Evolutionary conservation across 2,113 vertebrate species (phyloP), one percentile per base, ranked within the genome.

Genomic region (Petroica traversi): DNA sequence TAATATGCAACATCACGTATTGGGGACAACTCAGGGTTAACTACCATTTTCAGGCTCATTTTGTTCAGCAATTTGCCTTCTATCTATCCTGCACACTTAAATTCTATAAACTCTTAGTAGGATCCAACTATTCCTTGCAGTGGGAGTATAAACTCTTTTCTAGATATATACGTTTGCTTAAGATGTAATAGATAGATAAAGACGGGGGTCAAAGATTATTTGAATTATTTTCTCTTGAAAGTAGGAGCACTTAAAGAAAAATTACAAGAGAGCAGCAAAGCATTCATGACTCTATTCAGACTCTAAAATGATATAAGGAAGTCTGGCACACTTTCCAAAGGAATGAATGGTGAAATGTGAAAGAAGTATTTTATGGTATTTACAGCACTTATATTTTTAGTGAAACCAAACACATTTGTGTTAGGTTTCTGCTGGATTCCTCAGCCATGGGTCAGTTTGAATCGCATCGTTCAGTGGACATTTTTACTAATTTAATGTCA

Each of bases 161-260:
- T 76, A 86, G 36, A 71, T 71, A 71, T 0, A 40, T 48, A 54
- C 3, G 1, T 88, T 92, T 63, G 43, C 48, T 84, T 71, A 84
- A 91, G 76, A 91, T 67, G 29, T 62, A 81, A 61, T 36, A 84
- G 46, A 43, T 29, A 76, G 69, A 63, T 88, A 71, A 79, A 89
- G n/a, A 69, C 5, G 12, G 51, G 84, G 38, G 43, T 93, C 73
- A 86, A 84, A 89, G 72, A 71, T 52, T 38, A 52, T 92, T 86
- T n/a, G 22, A 74, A 75, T 67, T 84, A 74, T 54, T 81, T 94
- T 86, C 68, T 51, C 36, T 85, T 89, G 43, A 28, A 91, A 81
- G 34, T 58, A 69, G n/a, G n/a, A 84, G 23, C 24, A 22, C n/a
- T 96, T 92, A 67, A 86, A 88, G n/a, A 59, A 75, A 61, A 79